phyloP scores from a whole-genome alignment of 2,113 vertebrate genomes.

The Phodopus roborovskii region DNA sequence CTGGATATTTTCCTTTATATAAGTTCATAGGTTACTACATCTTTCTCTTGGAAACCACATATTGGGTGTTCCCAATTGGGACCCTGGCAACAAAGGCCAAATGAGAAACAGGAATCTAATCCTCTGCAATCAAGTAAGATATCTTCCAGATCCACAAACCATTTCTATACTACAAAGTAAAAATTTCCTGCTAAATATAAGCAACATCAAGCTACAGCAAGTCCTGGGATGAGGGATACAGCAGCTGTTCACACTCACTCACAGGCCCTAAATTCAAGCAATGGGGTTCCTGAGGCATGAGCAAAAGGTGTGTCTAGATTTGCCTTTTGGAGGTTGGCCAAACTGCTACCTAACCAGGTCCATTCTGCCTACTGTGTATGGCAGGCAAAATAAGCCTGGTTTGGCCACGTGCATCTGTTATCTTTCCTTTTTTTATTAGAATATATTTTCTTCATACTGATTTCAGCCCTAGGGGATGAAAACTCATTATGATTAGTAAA shows the following conservation, averaged over 20 bases:
- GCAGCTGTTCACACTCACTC: background rate
- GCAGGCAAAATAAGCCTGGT: background rate
- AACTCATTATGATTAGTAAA: conserved; percentile 13
- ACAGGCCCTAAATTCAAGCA: background rate
- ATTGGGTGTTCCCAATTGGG: background rate
- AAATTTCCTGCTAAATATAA: background rate
- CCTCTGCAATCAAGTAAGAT: background rate
- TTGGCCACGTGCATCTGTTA: background rate
- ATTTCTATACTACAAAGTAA: background rate
- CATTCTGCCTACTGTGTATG: background rate
- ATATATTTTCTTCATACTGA: conserved; percentile 9
- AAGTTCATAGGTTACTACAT: background rate
- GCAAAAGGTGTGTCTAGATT: background rate
- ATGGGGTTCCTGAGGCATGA: background rate
- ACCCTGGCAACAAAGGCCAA: background rate
- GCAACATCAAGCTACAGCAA: background rate
- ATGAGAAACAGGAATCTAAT: background rate
- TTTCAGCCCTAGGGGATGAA: background rate
- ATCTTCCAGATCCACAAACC: background rate
- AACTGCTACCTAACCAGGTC: background rate
- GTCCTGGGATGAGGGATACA: background rate
- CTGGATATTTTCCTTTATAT: background rate
- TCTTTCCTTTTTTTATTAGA: conserved; percentile 27
- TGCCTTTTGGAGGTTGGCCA: background rate
- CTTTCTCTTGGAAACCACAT: background rate